Evolutionary conservation across 2,113 vertebrate genomes (phyloP).

Genomic region (Rhea americana): DNA sequence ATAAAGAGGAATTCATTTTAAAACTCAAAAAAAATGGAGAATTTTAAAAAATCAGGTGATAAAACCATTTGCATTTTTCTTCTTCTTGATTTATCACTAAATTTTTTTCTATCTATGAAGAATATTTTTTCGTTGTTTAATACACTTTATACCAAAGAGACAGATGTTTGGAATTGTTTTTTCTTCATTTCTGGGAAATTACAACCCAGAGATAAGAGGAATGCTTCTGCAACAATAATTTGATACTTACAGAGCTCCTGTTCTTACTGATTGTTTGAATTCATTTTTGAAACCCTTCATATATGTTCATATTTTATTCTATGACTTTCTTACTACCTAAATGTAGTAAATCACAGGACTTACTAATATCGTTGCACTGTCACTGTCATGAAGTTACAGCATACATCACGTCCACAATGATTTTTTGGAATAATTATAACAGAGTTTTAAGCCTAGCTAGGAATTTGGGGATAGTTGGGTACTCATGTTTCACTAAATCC

Average conservation of each 20-base stretch:
- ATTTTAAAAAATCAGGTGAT: neutral
- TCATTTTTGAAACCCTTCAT: neutral
- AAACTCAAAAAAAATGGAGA: neutral
- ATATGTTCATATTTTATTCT: neutral
- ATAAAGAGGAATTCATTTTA: neutral
- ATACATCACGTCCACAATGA: neutral
- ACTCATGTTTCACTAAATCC: neutral
- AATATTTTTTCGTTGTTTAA: conserved; percentile 28
- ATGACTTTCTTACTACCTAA: neutral
- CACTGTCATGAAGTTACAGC: neutral
- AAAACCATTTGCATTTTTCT: neutral
- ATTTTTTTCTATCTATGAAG: neutral
- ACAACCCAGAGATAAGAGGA: conserved; percentile 47
- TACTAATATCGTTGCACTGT: neutral
- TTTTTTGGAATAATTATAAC: neutral
- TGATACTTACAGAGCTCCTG: conserved; percentile 37
- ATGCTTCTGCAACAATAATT: conserved; percentile 39
- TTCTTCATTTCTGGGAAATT: conserved; percentile 63
- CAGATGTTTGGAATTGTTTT: conserved; percentile 65
- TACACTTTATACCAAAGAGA: conserved; percentile 22
- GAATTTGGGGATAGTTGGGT: neutral
- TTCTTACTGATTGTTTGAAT: conserved; percentile 19
- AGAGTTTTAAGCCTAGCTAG: neutral
- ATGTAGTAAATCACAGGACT: neutral
- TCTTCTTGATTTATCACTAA: neutral